Evolutionary conservation across 2,797 vertebrate genomes (phyloP).

Genomic region (Lagodon rhomboides): DNA sequence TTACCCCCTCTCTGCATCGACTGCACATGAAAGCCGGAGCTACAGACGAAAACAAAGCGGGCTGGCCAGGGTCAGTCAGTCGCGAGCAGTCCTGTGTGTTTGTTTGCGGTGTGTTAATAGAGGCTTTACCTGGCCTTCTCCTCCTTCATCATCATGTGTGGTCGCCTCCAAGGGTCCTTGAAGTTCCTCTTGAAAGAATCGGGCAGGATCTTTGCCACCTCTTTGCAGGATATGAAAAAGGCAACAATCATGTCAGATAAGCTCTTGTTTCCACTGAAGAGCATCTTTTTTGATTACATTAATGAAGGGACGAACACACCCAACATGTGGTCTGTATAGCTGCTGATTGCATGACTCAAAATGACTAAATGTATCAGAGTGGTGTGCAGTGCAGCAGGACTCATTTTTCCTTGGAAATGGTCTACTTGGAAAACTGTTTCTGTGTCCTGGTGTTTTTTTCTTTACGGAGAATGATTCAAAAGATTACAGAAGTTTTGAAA

Average conservation of each 20-base stretch:
- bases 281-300: neutral
- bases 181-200: slow-evolving; percentile 89
- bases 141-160: slow-evolving; percentile 85
- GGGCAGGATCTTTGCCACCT: slow-evolving; percentile 90
- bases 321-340: neutral
- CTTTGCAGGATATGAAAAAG: slow-evolving; percentile 71
- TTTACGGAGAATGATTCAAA: slow-evolving; percentile 32
- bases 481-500: slow-evolving; percentile 47
- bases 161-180: slow-evolving; percentile 89
- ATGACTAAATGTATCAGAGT: slow-evolving; percentile 11
- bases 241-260: neutral
- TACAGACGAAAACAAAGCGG: slow-evolving; percentile 29
- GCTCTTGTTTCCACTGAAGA: neutral
- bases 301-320: neutral
- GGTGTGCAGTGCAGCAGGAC: neutral
- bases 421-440: slow-evolving; percentile 27
- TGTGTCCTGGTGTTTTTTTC: slow-evolving; percentile 19
- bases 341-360: neutral
- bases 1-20: slow-evolving; percentile 17
- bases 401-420: slow-evolving; percentile 17
- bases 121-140: slow-evolving; percentile 84
- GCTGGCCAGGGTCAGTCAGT: slow-evolving; percentile 40
- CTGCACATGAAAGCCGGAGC: slow-evolving; percentile 28
- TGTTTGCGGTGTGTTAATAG: slow-evolving; percentile 35
- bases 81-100: slow-evolving; percentile 17